Evolutionary conservation across 2,113 vertebrate genomes (phyloP).

Genomic region (Muscicapa adusta): DNA sequence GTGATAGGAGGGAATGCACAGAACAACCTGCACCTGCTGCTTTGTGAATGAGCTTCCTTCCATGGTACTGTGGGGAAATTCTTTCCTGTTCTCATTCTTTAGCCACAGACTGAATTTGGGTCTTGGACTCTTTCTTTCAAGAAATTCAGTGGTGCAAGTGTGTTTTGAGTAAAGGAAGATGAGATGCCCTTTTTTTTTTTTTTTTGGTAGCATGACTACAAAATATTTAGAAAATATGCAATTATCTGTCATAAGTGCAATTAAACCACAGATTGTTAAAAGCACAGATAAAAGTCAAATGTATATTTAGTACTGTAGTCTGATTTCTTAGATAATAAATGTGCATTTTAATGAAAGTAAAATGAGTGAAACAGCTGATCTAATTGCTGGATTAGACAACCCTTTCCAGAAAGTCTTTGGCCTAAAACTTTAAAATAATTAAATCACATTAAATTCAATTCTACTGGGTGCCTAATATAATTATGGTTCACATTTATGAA

Average conservation of each 20-base stretch:
- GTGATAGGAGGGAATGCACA: accelerated
- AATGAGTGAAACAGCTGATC: background rate
- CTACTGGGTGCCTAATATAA: background rate
- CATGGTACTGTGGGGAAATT: background rate
- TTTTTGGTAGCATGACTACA: background rate
- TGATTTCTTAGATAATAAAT: background rate
- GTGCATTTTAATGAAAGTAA: background rate
- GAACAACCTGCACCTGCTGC: background rate
- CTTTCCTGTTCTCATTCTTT: background rate
- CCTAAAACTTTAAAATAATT: background rate
- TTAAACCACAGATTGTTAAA: background rate
- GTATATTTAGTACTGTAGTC: background rate
- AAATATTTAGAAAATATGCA: background rate
- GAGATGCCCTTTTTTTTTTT: background rate
- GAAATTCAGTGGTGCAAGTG: background rate
- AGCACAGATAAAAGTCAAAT: background rate
- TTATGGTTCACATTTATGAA: background rate
- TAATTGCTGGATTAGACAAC: background rate
- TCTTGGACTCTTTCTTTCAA: background rate
- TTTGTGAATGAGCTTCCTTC: background rate
- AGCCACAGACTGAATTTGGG: background rate
- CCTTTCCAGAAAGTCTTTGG: background rate
- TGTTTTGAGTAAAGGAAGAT: background rate
- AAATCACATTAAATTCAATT: background rate
- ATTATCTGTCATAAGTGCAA: background rate